phyloP scores from a whole-genome alignment of 2,113 vertebrate genomes.

The Theristicus caerulescens region DNA sequence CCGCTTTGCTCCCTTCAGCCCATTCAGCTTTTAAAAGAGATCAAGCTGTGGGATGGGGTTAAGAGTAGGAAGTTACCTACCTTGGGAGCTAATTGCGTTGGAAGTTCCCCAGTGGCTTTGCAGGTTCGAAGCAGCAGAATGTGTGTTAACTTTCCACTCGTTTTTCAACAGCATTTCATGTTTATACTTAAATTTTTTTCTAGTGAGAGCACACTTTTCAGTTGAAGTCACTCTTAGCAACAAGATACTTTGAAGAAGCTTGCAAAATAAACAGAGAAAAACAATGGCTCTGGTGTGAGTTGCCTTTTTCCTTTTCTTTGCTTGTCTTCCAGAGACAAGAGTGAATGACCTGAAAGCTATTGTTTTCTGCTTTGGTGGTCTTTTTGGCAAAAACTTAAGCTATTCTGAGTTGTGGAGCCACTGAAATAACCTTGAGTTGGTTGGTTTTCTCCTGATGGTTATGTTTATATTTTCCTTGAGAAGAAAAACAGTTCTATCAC shows the following conservation, averaged over 20 bases:
- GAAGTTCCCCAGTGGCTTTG: neutral
- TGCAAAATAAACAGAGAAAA: slow-evolving; percentile 54
- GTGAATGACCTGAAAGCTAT: neutral
- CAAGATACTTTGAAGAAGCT: slow-evolving; percentile 35
- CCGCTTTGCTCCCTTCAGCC: neutral
- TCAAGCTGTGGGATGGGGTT: neutral
- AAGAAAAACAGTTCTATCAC: neutral
- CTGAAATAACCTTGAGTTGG: neutral
- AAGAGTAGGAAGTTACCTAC: neutral
- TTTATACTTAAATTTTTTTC: slow-evolving; percentile 47
- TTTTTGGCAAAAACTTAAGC: neutral
- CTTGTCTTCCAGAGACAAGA: neutral
- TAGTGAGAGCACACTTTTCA: slow-evolving; percentile 7
- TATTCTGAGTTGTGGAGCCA: neutral
- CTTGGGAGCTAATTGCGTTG: accelerated
- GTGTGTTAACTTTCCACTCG: neutral
- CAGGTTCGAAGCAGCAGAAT: neutral
- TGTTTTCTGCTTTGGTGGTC: neutral
- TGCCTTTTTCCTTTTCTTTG: neutral
- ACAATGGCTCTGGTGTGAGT: neutral
- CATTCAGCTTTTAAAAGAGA: neutral
- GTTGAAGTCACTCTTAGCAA: slow-evolving; percentile 50
- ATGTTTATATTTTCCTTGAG: neutral
- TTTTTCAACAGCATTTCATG: slow-evolving; percentile 9
- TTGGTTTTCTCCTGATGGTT: slow-evolving; percentile 17